Percentiles rank a stretch among this genome's conserved stretches.
Conservation (phyloP, 2,888 invertebrate species). For the Orthonychiurus folsomi region DNA sequence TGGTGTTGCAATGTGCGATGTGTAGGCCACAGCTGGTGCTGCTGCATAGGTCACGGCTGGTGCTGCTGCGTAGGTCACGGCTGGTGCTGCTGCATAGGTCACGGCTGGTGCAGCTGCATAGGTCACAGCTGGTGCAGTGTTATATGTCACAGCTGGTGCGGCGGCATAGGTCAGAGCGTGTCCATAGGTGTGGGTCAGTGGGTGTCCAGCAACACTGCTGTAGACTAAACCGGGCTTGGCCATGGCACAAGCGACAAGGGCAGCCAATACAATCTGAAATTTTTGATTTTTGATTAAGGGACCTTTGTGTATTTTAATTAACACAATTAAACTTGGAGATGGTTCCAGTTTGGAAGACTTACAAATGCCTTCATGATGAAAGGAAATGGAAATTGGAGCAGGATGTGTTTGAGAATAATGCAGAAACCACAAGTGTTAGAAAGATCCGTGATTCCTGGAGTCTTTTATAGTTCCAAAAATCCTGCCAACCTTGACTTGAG, state of each 20-base stretch:
- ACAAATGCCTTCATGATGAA: background rate
- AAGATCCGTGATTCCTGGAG: no score
- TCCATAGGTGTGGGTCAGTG: background rate
- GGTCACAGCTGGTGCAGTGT: constrained; percentile 7
- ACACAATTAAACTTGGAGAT: no score
- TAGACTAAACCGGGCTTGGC: constrained; percentile 19
- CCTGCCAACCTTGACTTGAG: no score
- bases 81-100: constrained; percentile 10
- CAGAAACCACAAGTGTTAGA: no score
- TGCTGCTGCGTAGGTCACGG: constrained; percentile 14
- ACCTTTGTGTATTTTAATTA: no score
- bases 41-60: constrained; percentile 22
- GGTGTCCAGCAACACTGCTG: constrained; percentile 13
- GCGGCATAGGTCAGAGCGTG: constrained; percentile 5
- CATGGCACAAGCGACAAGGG: constrained; percentile 30
- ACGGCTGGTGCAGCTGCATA: constrained; percentile 17
- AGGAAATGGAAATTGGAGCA: no score
- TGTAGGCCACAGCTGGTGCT: background rate
- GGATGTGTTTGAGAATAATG: no score
- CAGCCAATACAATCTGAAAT: constrained; percentile 33
- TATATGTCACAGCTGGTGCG: constrained; percentile 14
- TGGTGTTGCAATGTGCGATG: constrained; percentile 19
- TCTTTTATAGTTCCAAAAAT: no score
- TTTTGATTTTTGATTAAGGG: no score
- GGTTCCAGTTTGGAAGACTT: background rate